A percentile compares a stretch with the other conserved stretches of the same genome.
These are phyloP conservation scores for Ploceus nigricollis DNA, from an alignment of 2,113 vertebrate genomes.

Conservation along the genomic window DNA sequence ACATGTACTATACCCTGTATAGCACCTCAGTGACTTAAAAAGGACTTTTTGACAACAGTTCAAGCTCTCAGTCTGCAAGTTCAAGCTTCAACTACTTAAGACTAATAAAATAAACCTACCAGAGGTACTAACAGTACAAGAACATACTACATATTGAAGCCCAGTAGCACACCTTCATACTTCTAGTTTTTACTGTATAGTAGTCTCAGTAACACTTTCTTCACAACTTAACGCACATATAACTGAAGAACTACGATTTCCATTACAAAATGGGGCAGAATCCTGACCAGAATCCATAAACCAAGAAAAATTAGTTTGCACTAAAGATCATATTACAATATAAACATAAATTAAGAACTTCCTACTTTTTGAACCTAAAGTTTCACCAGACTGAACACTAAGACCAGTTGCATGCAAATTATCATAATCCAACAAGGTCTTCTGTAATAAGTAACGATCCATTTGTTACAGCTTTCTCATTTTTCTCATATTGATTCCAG, in stretches of 20 bases:
- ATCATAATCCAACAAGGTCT: neutral
- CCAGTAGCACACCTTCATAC: neutral
- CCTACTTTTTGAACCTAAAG: neutral
- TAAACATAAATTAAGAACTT: neutral
- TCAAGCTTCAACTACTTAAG: neutral
- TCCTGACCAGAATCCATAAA: neutral
- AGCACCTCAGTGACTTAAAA: neutral
- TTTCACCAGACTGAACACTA: neutral
- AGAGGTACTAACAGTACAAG: neutral
- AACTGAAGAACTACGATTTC: neutral
- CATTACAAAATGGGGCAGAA: neutral
- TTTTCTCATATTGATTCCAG: neutral
- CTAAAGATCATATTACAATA: neutral
- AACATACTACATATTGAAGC: neutral
- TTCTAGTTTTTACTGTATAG: neutral
- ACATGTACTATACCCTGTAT: neutral
- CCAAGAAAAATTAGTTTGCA: neutral
- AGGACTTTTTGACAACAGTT: neutral
- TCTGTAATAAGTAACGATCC: neutral
- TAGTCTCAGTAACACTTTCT: neutral
- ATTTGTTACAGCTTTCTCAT: neutral
- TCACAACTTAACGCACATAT: neutral
- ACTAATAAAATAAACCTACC: neutral
- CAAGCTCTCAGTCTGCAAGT: neutral
- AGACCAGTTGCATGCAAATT: neutral